phyloP scores from a whole-genome alignment of 2,797 vertebrate species.

The Propithecus deckenii region DNA sequence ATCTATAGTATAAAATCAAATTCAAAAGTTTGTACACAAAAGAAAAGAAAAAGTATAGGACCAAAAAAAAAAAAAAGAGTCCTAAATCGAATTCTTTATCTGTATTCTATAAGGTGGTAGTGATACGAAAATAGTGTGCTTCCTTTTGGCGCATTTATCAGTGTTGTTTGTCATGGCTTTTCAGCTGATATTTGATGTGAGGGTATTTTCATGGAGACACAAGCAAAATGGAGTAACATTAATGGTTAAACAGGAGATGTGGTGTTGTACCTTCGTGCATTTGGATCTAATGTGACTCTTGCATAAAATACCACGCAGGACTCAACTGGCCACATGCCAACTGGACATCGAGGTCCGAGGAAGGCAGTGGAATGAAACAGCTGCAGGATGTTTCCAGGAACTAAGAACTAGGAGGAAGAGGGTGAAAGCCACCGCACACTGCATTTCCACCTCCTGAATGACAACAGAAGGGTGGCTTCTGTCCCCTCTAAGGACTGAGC shows the following conservation, averaged over 20 bases:
- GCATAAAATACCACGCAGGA: too few species aligned
- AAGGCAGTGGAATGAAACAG: too few species aligned
- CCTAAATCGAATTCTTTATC: not conserved
- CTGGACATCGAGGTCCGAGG: not conserved
- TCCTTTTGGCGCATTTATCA: not conserved
- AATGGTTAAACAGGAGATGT: not conserved
- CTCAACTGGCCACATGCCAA: not conserved
- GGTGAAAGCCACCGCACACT: too few species aligned
- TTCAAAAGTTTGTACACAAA: not conserved
- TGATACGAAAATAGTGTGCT: not conserved
- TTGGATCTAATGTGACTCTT: not conserved
- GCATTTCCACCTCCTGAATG: too few species aligned
- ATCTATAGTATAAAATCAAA: not conserved
- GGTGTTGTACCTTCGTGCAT: not conserved
- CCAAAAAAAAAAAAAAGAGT: not conserved
- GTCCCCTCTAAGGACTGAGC: accelerated
- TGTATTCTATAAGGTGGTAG: not conserved
- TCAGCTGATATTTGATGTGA: not conserved
- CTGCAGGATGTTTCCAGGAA: not conserved
- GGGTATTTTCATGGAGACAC: not conserved
- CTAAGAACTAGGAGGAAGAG: not conserved
- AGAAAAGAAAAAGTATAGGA: not conserved
- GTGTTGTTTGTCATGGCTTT: not conserved
- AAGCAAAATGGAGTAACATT: not conserved
- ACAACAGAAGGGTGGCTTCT: not conserved